Conservation (phyloP, 2,797 vertebrate species). For the Momotus momota region DNA sequence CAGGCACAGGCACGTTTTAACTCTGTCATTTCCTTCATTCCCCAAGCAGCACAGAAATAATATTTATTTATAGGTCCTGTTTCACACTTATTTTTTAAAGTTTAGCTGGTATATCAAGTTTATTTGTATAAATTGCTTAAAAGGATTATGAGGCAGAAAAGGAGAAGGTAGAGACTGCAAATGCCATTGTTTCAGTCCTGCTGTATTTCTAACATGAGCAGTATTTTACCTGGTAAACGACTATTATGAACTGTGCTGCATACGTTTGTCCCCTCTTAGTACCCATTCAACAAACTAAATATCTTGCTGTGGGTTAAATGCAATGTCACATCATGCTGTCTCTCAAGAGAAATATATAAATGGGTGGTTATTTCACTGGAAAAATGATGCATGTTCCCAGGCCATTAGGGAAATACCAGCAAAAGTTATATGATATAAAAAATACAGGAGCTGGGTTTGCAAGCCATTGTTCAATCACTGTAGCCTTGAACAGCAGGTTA, state of each 20-base stretch:
- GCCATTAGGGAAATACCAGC: constrained; percentile 66
- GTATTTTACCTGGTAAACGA: constrained; percentile 22
- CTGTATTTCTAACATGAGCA: background rate
- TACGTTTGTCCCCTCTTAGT: background rate
- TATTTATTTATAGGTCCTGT: background rate
- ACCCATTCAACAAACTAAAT: constrained; percentile 28
- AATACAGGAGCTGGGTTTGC: constrained; percentile 57
- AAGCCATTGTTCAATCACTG: constrained; percentile 70
- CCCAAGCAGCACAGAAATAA: background rate
- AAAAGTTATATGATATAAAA: constrained; percentile 56
- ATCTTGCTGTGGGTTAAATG: constrained; percentile 57
- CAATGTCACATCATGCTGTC: constrained; percentile 40
- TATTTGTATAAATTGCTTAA: background rate
- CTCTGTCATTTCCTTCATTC: background rate
- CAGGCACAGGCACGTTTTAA: background rate
- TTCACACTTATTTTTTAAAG: background rate
- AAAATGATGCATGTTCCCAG: constrained; percentile 36
- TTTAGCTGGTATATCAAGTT: background rate
- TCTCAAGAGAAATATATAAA: constrained; percentile 60
- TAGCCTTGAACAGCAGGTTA: constrained; percentile 72
- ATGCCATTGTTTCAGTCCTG: background rate
- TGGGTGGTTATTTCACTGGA: constrained; percentile 51
- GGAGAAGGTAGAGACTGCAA: background rate
- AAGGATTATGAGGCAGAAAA: background rate
- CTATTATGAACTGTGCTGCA: background rate